Evolutionary conservation across 1,140 invertebrate species (phyloP).

Genomic region (Lepidurus apus): DNA sequence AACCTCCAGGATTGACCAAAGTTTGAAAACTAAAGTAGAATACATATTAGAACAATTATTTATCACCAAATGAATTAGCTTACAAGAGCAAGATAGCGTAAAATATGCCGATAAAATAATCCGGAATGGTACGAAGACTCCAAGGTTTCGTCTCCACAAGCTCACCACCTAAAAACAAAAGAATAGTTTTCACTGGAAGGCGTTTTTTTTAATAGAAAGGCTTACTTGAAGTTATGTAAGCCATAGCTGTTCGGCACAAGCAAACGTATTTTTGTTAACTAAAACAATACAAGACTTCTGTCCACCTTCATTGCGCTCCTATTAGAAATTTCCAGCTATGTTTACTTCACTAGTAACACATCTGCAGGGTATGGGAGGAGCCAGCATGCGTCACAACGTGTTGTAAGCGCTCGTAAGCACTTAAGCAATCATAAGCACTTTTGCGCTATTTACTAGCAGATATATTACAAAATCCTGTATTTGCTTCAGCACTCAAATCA

Average conservation of each 20-base stretch:
- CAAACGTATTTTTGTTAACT: too few species aligned
- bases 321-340: too few species aligned
- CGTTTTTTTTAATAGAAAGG: background rate
- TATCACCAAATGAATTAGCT: background rate
- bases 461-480: constrained; percentile 1
- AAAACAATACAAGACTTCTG: too few species aligned
- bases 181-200: background rate
- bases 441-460: background rate
- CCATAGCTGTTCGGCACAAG: background rate
- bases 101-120: constrained; percentile 27
- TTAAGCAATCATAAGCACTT: background rate
- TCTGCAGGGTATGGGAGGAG: too few species aligned
- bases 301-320: too few species aligned
- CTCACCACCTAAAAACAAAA: constrained; percentile 27
- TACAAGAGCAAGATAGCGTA: constrained; percentile 32
- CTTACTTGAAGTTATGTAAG: constrained; percentile 29
- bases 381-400: background rate
- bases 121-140: constrained; percentile 3
- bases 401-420: background rate
- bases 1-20: constrained; percentile 25
- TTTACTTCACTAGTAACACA: too few species aligned
- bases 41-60: background rate
- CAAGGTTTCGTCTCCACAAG: constrained; percentile 26
- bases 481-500: background rate
- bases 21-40: constrained; percentile 32